Evolutionary conservation across 2,888 invertebrate species (phyloP), one percentile per base, ranked within the genome.

Genomic region (Hedychridium roseum): DNA sequence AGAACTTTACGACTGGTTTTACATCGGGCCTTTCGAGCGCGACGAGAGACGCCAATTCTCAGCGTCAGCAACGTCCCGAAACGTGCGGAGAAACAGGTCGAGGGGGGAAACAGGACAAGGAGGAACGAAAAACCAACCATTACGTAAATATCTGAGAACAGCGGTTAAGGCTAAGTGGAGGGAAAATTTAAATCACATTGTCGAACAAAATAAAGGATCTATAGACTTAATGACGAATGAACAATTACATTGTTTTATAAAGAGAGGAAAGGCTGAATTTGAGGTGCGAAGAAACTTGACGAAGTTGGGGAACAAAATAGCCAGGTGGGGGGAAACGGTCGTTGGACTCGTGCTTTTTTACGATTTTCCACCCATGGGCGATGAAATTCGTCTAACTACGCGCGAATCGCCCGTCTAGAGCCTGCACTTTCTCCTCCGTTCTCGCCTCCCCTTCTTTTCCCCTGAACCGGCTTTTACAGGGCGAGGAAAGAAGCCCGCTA

Each of bases 1-100:
- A n/a, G 48, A 51, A 43, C 42, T 47, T 57, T 58, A 61, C 50
- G 60, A 50, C 32, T 47, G 44, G 42, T 57, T 60, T 59, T 53
- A 53, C 41, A 48, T 38, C 50, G 53, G 23, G 23, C 31, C 39
- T 37, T 46, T 23, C n/a, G n/a, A 20, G 11, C 21, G 20, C 26
- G 28, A 28, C n/a, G 14, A 28, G 12, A 3, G 11, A 14, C 28
- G 28, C 28, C 12, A 28, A 14, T 28, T 28, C 11, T n/a, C 11
- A 14, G 11, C 28, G 28, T 28, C 14, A 28, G 26, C 15, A 16
- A 12, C 16, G 16, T 12, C 1, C 14, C n/a, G 7, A 16, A n/a
- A n/a, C n/a, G 12, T 21, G 9, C 12, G 6, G 9, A 17, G 17
- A 12, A 28, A 26, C 12, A 17, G 14, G n/a, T 12, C 2, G 31